Percentiles rank a stretch among this genome's conserved stretches.
phyloP scores from a whole-genome alignment of 2,113 vertebrate genomes.

The Nerophis ophidion region DNA sequence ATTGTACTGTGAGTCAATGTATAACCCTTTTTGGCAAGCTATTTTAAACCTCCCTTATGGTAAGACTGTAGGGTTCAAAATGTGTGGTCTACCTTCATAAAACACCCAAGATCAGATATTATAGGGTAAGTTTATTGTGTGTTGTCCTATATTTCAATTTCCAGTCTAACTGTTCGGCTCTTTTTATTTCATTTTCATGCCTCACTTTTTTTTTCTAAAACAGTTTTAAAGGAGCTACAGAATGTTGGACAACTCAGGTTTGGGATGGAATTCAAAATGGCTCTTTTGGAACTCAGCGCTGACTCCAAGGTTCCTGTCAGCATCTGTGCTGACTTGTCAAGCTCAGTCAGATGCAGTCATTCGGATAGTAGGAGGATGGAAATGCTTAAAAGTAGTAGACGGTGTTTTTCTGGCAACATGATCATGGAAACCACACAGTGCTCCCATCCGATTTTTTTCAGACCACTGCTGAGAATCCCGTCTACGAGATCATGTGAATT shows the following conservation, averaged over 20 bases:
- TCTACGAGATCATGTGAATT: constrained; percentile 24
- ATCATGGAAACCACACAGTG: constrained; percentile 32
- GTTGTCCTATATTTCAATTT: constrained; percentile 20
- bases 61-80: neutral
- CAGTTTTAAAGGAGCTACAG: constrained; percentile 48
- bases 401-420: constrained; percentile 44
- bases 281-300: constrained; percentile 42
- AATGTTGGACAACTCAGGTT: constrained; percentile 52
- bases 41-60: constrained; percentile 32
- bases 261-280: constrained; percentile 53
- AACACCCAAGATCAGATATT: neutral
- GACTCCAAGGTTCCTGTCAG: constrained; percentile 47
- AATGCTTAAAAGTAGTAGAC: constrained; percentile 44
- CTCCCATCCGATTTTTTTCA: constrained; percentile 27
- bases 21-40: constrained; percentile 37
- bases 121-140: neutral
- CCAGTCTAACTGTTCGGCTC: constrained; percentile 12
- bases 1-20: constrained; percentile 38
- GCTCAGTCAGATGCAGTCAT: constrained; percentile 63
- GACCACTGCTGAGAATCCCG: constrained; percentile 23
- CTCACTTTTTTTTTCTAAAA: constrained; percentile 20
- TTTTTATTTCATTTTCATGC: constrained; percentile 15
- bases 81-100: neutral
- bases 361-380: constrained; percentile 49
- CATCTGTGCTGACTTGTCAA: constrained; percentile 62